Conservation (phyloP, 2,888 invertebrate genomes). For the Microctonus brassicae region DNA sequence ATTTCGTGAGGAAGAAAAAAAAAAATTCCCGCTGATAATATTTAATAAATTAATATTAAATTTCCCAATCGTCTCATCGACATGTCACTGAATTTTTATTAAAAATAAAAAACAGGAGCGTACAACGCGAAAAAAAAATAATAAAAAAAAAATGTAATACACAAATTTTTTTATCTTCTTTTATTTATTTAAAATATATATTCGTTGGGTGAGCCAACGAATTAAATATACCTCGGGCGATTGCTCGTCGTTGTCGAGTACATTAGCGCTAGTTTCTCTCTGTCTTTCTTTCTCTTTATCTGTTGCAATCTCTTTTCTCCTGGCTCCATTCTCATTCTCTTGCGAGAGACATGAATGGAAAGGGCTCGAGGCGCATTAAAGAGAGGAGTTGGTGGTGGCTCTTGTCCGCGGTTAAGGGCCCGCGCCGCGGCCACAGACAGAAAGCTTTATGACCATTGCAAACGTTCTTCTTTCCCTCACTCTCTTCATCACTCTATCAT, state of each 20-base stretch:
- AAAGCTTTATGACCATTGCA: slow-evolving; percentile 65
- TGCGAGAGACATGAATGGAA: slow-evolving; percentile 41
- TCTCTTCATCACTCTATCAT: slow-evolving; percentile 4
- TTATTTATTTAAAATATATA: not conserved
- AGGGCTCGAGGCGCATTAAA: slow-evolving; percentile 42
- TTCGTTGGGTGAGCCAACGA: slow-evolving; percentile 22
- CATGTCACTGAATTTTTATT: too few relatives aligned
- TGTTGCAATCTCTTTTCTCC: too few relatives aligned
- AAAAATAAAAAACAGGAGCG: not conserved
- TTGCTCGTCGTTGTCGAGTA: slow-evolving; percentile 33
- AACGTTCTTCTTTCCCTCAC: slow-evolving; percentile 21
- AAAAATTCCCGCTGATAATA: too few relatives aligned
- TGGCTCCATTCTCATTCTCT: slow-evolving; percentile 14
- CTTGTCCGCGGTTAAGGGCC: slow-evolving; percentile 64
- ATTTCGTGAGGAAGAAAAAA: too few relatives aligned
- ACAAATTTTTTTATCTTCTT: not conserved
- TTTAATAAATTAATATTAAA: too few relatives aligned
- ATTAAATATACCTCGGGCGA: slow-evolving; percentile 40
- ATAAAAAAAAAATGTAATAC: slow-evolving; percentile 13
- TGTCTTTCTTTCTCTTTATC: too few relatives aligned
- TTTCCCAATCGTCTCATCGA: too few relatives aligned
- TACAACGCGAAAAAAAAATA: not conserved
- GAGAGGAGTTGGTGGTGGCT: slow-evolving; percentile 50
- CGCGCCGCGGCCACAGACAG: slow-evolving; percentile 61
- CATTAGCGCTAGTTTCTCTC: slow-evolving; percentile 32